phyloP scores from a whole-genome alignment of 2,113 vertebrate species.

The Pterocles orientalis region DNA sequence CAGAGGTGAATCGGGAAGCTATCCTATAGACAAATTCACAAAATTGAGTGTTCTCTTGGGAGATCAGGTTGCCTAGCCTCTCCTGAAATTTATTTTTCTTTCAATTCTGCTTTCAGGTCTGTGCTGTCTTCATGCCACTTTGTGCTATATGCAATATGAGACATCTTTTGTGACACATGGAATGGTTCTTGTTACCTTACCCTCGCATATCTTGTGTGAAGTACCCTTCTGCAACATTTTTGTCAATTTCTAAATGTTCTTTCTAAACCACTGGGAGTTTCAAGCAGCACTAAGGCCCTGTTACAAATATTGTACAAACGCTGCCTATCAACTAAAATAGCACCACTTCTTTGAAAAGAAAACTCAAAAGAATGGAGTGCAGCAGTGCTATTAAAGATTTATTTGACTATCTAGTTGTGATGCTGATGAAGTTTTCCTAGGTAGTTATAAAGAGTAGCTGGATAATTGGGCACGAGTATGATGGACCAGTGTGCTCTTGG shows the following conservation, averaged over 20 bases:
- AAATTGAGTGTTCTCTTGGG: not conserved
- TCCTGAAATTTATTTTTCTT: not conserved
- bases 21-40: not conserved
- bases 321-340: not conserved
- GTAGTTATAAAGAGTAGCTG: not conserved
- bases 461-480: not conserved
- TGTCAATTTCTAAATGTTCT: not conserved
- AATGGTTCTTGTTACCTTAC: not conserved
- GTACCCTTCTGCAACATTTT: not conserved
- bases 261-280: not conserved
- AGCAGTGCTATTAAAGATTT: not conserved
- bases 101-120: not conserved
- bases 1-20: not conserved
- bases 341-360: not conserved
- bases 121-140: not conserved
- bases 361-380: not conserved
- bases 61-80: not conserved
- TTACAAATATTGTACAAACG: not conserved
- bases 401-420: not conserved
- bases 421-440: not conserved
- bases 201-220: not conserved
- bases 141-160: not conserved
- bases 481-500: not conserved
- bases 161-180: not conserved
- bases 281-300: not conserved